Conservation (phyloP, 2,888 invertebrate species). For the Germaria angustata region DNA sequence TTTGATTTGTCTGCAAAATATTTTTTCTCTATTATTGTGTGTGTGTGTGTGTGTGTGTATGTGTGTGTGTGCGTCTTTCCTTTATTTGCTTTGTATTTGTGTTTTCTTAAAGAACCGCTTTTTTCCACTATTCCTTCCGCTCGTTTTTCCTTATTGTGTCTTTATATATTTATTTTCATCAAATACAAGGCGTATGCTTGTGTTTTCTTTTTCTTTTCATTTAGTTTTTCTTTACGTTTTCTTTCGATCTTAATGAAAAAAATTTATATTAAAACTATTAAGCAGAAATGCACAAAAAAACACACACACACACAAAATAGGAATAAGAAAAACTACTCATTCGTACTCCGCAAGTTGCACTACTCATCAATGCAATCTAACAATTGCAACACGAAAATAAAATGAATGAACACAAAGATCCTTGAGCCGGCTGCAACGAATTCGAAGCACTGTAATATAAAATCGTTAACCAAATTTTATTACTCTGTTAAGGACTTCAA, state of each 20-base stretch:
- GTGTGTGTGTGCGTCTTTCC: not conserved
- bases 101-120: not conserved
- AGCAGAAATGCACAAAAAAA: not conserved
- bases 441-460: no score
- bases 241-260: constrained; percentile 39
- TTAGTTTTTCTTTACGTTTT: not conserved
- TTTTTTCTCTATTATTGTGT: not conserved
- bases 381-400: constrained; percentile 39
- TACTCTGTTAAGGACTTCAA: no score
- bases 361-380: constrained; percentile 37
- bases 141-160: constrained; percentile 39
- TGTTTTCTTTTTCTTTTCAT: constrained; percentile 19
- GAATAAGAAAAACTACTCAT: constrained; percentile 33
- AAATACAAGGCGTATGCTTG: constrained; percentile 52
- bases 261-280: constrained; percentile 51
- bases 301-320: constrained; percentile 8
- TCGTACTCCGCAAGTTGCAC: constrained; percentile 29
- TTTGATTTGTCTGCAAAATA: constrained; percentile 65
- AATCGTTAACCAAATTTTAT: no score
- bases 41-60: not conserved
- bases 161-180: constrained; percentile 61
- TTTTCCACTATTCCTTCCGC: constrained; percentile 17
- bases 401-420: not conserved
- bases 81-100: constrained; percentile 7
- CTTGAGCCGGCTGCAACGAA: not conserved